Evolutionary conservation across 2,113 vertebrate species (phyloP).

Genomic region (Oreochromis tanganicae): DNA sequence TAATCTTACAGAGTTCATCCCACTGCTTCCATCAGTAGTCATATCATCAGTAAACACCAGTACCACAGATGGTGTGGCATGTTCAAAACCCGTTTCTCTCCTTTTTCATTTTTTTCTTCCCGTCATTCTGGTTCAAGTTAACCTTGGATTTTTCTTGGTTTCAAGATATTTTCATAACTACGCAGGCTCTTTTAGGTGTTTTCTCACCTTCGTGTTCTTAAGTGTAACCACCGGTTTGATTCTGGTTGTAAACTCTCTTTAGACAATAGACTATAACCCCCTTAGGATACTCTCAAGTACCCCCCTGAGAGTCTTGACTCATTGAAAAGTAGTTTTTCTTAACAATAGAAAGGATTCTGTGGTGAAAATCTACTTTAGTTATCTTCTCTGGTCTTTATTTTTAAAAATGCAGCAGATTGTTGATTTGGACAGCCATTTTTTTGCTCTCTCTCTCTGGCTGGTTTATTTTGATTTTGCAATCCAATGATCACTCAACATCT

Average conservation of each 20-base stretch:
- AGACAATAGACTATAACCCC: neutral
- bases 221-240: neutral
- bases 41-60: neutral
- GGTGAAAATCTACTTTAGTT: neutral
- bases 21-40: neutral
- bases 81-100: neutral
- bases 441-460: neutral
- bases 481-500: neutral
- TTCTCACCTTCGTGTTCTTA: neutral
- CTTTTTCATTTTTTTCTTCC: neutral
- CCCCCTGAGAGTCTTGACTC: rapidly evolving
- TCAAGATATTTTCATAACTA: neutral
- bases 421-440: neutral
- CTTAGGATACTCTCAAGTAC: neutral
- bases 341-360: neutral
- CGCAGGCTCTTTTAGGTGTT: neutral
- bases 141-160: neutral
- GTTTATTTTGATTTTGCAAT: neutral
- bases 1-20: neutral
- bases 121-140: neutral
- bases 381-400: neutral
- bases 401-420: neutral
- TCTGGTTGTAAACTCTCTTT: neutral
- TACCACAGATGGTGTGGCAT: neutral
- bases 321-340: neutral